phyloP scores from a whole-genome alignment of 2,888 invertebrate genomes.

The Euspilapteryx auroguttella region DNA sequence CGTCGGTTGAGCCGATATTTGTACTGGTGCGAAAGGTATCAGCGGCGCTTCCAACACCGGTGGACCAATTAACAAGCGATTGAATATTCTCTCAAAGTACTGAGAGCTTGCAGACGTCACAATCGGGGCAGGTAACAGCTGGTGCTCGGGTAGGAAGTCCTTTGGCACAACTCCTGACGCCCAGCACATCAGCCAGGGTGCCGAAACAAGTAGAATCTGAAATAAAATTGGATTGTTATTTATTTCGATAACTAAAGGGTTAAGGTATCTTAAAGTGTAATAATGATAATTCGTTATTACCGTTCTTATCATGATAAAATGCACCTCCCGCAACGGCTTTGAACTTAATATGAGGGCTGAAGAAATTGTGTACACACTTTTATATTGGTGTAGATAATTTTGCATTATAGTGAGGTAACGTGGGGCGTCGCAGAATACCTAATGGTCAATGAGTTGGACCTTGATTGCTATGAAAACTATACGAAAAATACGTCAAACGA shows the following conservation, averaged over 20 bases:
- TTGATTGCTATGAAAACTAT: conserved; percentile 56
- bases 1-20: background rate
- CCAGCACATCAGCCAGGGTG: conserved; percentile 20
- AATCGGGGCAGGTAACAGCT: conserved; percentile 35
- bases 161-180: conserved; percentile 22
- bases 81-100: conserved; percentile 67
- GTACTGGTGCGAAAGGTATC: conserved; percentile 11
- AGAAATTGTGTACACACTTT: conserved; percentile 45
- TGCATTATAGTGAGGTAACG: conserved; percentile 53
- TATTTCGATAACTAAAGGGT: too few species aligned
- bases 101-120: conserved; percentile 71
- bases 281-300: too few species aligned
- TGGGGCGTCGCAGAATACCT: conserved; percentile 46
- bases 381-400: conserved; percentile 61
- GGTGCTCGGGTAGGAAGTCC: too few species aligned
- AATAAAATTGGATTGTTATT: too few species aligned
- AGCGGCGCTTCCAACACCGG: conserved; percentile 15
- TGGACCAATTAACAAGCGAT: conserved; percentile 39
- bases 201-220: conserved; percentile 24
- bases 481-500: conserved; percentile 45
- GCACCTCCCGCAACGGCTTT: conserved; percentile 28
- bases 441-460: conserved; percentile 52
- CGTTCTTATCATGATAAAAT: conserved; percentile 8
- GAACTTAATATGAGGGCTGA: conserved; percentile 47
- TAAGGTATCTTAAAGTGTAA: too few species aligned